Percentiles rank a stretch among this genome's conserved stretches.
These are phyloP conservation scores for Spheniscus humboldti DNA, from an alignment of 2,797 vertebrate species.

Conservation along the genomic window DNA sequence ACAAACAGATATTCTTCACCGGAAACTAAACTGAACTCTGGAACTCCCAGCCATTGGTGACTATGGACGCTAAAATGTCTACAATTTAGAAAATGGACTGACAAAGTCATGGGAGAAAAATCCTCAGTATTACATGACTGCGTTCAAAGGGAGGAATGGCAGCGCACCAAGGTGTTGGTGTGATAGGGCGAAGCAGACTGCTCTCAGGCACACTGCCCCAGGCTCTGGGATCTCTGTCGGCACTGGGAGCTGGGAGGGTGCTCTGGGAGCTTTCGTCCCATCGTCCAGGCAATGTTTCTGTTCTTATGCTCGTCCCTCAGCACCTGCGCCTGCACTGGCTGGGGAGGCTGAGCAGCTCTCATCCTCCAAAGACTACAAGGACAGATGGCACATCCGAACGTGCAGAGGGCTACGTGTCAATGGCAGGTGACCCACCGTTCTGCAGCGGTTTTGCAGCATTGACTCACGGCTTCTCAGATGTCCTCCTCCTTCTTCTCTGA, in stretches of 20 bases:
- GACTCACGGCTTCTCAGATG: background rate
- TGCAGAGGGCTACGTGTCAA: accelerated
- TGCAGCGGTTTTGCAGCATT: background rate
- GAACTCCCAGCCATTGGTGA: background rate
- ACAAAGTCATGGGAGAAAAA: background rate
- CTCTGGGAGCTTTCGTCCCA: accelerated
- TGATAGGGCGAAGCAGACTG: accelerated
- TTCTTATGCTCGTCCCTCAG: accelerated
- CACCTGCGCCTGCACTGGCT: accelerated
- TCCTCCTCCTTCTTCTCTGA: background rate
- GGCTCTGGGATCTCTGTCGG: background rate
- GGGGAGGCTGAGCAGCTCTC: background rate
- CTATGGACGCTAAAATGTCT: accelerated
- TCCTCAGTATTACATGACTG: accelerated
- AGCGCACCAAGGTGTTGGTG: accelerated
- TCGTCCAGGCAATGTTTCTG: background rate
- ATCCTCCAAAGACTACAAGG: background rate
- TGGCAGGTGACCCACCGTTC: background rate
- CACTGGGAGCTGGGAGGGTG: background rate
- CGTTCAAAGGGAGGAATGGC: no score
- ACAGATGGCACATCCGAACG: accelerated
- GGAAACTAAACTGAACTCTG: background rate
- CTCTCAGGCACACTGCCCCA: background rate
- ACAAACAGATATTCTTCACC: background rate
- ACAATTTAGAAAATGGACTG: background rate